A percentile compares a stretch with the other conserved stretches of the same genome.
Conservation (phyloP, 2,113 vertebrate genomes). For the Craseonycteris thonglongyai region DNA sequence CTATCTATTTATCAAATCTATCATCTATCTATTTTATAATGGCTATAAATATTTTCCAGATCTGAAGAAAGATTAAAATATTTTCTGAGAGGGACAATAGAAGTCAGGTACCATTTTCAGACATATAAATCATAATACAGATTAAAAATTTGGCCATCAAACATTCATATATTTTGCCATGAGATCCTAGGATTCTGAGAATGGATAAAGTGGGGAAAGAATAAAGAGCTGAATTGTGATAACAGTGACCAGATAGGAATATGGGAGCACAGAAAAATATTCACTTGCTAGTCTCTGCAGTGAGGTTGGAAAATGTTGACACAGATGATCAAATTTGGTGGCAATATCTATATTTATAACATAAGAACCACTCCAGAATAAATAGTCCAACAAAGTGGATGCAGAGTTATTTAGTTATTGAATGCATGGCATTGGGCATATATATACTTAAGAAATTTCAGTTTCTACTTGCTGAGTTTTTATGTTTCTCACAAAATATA, state of each 20-base stretch:
- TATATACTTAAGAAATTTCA: not conserved
- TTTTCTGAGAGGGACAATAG: not conserved
- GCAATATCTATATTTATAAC: not conserved
- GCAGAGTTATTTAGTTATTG: not conserved
- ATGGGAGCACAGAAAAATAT: not conserved
- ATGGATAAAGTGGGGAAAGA: not conserved
- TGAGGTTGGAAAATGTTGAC: not conserved
- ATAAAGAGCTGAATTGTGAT: not conserved
- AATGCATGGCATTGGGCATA: not conserved
- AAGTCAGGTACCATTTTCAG: constrained; percentile 14
- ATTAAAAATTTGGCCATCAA: not conserved
- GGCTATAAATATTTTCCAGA: not conserved
- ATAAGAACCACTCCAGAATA: not conserved
- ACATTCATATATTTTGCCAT: not conserved
- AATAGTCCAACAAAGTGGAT: not conserved
- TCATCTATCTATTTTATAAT: not conserved
- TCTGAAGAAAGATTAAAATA: not conserved
- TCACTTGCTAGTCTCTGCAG: not conserved
- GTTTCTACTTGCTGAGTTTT: not conserved
- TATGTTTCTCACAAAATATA: constrained; percentile 16
- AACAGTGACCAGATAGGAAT: not conserved
- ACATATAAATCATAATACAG: not conserved
- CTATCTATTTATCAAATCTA: no score
- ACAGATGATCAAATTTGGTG: not conserved
- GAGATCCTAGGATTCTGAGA: not conserved